Evolutionary conservation across 2,888 invertebrate species (phyloP), one percentile per base, ranked within the genome.

Genomic region (Tanypteryx hageni): DNA sequence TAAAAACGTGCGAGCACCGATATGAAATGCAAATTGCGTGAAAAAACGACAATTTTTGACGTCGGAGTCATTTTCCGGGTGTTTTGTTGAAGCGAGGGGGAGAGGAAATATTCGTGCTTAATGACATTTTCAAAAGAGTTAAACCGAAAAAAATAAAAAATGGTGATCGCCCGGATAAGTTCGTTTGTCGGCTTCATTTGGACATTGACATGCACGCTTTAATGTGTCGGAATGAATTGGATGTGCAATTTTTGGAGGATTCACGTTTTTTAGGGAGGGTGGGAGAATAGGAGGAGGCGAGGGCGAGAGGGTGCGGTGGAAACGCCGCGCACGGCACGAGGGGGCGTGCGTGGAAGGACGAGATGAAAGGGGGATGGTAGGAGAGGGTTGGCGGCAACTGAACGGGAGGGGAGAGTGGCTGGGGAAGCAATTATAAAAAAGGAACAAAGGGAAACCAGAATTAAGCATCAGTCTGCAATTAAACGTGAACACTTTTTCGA

Each of bases 151-250:
- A 89, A 86, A 86, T 27, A 14, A 31, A 27, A 27, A 31, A 89
- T 89, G 64, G 64, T 64, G 89, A 89, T 89, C 89, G 89, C 14
- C 89, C 68, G 44, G 89, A 64, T 89, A 89, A 89, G 61, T 89
- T 64, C 89, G 89, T 89, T 89, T 89, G 89, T 89, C 89, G 89
- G 89, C 89, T 89, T 89, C 89, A 89, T 64, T 89, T 89, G 89
- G 89, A 89, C 89, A 68, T 89, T 89, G 89, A 89, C 64, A 64
- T 89, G 89, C 89, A 89, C 64, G 89, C 89, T 89, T 89, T 89
- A 89, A 89, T 89, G 64, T 89, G 89, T 89, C 89, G 31, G 89
- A 89, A 89, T 89, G 89, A 89, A 89, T 89, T 89, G 89, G 89
- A 89, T 64, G 64, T 89, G 89, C 89, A 89, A 44, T 89, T 89